These are phyloP conservation scores for Pheucticus melanocephalus DNA, from an alignment of 2,113 vertebrate genomes.

Conservation along the genomic window DNA sequence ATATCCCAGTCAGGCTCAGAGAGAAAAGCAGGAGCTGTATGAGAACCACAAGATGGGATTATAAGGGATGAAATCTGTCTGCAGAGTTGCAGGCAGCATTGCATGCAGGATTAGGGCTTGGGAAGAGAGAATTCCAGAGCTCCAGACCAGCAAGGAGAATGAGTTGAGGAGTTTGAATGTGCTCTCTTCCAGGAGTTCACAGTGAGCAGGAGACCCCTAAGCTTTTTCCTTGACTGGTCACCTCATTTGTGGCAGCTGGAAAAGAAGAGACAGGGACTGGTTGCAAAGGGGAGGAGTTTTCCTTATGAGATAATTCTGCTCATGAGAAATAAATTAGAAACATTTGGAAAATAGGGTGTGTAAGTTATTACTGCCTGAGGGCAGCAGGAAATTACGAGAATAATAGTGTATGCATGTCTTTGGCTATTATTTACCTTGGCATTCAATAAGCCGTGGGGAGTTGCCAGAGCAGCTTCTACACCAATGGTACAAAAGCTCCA, in stretches of 20 bases:
- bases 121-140: neutral
- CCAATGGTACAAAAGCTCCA: neutral
- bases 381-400: slow-evolving; percentile 67
- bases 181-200: neutral
- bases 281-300: slow-evolving; percentile 23
- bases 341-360: slow-evolving; percentile 70
- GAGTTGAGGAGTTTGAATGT: neutral
- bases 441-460: neutral
- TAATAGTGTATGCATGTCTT: slow-evolving; percentile 28
- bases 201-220: neutral
- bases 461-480: slow-evolving; percentile 45
- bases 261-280: neutral
- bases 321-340: slow-evolving; percentile 70
- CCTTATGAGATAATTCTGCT: slow-evolving; percentile 53
- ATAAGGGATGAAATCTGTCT: neutral
- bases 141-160: neutral
- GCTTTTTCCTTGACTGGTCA: neutral
- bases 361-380: slow-evolving; percentile 61
- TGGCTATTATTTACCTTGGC: slow-evolving; percentile 70
- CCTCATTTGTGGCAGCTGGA: neutral
- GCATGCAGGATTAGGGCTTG: neutral
- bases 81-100: neutral
- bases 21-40: neutral
- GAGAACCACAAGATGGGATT: neutral
- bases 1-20: neutral